phyloP scores from a whole-genome alignment of 2,888 invertebrate species.

The Boloria selene region DNA sequence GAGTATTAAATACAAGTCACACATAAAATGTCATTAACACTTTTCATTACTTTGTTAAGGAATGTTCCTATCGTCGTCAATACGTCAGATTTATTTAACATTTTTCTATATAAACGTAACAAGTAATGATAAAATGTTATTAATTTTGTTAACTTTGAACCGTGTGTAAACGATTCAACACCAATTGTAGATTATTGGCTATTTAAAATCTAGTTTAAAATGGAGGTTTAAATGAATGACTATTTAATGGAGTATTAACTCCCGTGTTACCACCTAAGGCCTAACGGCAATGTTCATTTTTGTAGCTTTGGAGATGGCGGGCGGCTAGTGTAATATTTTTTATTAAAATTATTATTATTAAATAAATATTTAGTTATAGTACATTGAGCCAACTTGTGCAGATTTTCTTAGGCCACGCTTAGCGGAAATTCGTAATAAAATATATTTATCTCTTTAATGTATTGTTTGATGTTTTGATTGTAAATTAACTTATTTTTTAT shows the following conservation, averaged over 20 bases:
- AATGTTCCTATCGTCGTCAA: no score
- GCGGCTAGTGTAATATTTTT: constrained; percentile 21
- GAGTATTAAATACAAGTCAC: no score
- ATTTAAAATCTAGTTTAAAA: not conserved
- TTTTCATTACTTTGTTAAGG: no score
- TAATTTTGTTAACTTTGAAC: no score
- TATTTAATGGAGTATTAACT: constrained; percentile 15
- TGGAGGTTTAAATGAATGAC: not conserved
- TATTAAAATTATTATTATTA: constrained; percentile 12
- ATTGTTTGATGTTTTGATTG: not conserved
- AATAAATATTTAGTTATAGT: constrained; percentile 14
- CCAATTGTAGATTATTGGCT: no score
- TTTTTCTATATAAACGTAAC: no score
- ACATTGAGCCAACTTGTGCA: constrained; percentile 7
- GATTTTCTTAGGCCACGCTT: not conserved
- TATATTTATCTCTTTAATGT: not conserved
- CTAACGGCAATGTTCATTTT: constrained; percentile 31
- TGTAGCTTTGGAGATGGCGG: constrained; percentile 11
- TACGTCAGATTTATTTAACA: no score
- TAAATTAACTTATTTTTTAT: not conserved
- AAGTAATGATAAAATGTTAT: no score
- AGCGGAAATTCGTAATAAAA: not conserved
- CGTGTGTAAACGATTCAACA: no score
- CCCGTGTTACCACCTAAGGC: constrained; percentile 25
- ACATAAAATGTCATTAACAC: no score